Evolutionary conservation across 2,797 vertebrate species (phyloP).

Genomic region (Antrozous pallidus): DNA sequence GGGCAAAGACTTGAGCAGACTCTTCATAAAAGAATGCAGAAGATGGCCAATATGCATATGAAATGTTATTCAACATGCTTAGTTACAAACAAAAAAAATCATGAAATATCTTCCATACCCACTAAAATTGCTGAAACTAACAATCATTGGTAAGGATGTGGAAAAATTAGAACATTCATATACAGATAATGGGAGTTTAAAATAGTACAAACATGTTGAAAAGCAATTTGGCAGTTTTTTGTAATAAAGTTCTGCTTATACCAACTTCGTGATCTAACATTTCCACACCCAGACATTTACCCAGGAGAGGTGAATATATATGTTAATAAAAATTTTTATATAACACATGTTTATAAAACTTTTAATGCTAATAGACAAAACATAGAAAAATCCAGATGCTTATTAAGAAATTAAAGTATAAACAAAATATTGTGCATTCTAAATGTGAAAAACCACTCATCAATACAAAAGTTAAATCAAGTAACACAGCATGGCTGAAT

Average conservation of each 20-base stretch:
- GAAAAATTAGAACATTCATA: background rate
- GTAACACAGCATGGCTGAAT: too few species aligned
- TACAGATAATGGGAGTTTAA: background rate
- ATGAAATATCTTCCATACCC: background rate
- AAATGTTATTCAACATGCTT: background rate
- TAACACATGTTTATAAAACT: background rate
- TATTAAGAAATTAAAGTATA: background rate
- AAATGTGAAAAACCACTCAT: background rate
- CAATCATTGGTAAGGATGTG: background rate
- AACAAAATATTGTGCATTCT: background rate
- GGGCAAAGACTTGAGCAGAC: background rate
- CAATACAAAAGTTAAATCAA: too few species aligned
- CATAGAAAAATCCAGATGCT: background rate
- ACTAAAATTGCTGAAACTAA: background rate
- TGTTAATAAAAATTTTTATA: background rate
- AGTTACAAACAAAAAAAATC: background rate
- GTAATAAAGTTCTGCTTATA: background rate
- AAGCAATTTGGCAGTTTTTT: background rate
- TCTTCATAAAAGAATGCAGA: background rate
- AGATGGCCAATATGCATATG: background rate
- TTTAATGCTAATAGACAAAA: background rate
- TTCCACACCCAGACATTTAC: background rate
- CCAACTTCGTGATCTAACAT: background rate
- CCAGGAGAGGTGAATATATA: background rate
- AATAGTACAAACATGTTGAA: background rate